phyloP scores from a whole-genome alignment of 2,888 invertebrate species.

The Drosophila engyochracea region DNA sequence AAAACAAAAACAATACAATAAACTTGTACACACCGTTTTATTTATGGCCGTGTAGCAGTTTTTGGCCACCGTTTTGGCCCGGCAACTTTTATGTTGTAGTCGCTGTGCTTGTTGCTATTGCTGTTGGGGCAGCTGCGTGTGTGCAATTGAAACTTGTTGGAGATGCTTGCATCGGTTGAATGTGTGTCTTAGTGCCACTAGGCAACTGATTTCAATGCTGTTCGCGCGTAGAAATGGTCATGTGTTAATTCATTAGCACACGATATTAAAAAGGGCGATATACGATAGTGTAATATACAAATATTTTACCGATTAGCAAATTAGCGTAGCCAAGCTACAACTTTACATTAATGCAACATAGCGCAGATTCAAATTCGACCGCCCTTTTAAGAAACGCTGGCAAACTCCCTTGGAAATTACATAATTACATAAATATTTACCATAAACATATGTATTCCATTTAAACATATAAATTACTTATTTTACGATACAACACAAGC shows the following conservation, averaged over 20 bases:
- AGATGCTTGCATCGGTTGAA: conserved; percentile 47
- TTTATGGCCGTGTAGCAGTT: conserved; percentile 59
- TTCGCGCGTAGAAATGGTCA: conserved; percentile 19
- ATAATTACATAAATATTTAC: neutral
- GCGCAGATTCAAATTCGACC: neutral
- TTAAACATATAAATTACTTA: neutral
- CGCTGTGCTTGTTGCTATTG: conserved; percentile 10
- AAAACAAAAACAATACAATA: conserved; percentile 19
- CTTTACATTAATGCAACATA: neutral
- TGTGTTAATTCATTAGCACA: neutral
- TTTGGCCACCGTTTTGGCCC: conserved; percentile 62
- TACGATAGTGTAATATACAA: neutral
- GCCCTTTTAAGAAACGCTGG: neutral
- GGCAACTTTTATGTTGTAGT: conserved; percentile 51
- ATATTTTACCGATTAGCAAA: neutral
- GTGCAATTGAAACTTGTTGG: conserved; percentile 54
- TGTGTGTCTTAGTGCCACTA: conserved; percentile 60
- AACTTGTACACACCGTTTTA: conserved; percentile 55
- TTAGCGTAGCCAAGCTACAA: neutral
- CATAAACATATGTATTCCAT: neutral
- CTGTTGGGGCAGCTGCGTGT: conserved; percentile 55
- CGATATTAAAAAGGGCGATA: neutral
- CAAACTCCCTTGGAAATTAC: neutral
- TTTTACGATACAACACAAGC: neutral
- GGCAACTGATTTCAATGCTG: conserved; percentile 46